These are phyloP conservation scores for Leucophora obtusa DNA, from an alignment of 2,888 invertebrate species.

Conservation along the genomic window DNA sequence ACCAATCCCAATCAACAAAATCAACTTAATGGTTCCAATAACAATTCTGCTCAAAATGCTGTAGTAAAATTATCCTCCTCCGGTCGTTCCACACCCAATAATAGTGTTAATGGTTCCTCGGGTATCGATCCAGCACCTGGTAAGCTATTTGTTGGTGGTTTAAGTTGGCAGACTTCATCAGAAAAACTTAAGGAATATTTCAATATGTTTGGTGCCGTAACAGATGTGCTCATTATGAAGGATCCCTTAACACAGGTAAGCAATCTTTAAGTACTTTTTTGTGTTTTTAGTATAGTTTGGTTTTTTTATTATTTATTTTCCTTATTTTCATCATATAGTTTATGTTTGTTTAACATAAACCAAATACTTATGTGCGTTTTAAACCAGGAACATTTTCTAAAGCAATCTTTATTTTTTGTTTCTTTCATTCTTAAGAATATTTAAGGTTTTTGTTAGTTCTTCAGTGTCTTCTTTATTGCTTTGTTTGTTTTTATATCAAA, in stretches of 20 bases:
- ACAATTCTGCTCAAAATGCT: constrained; percentile 19
- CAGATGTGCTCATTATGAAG: constrained; percentile 95
- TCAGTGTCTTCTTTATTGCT: constrained; percentile 15
- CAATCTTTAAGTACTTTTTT: constrained; percentile 23
- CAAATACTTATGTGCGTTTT: constrained; percentile 3
- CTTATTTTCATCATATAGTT: constrained; percentile 32
- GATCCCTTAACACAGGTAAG: constrained; percentile 94
- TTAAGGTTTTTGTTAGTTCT: constrained; percentile 37
- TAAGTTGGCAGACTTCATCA: constrained; percentile 95
- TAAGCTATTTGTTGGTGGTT: constrained; percentile 93
- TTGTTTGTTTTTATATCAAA: constrained; percentile 18
- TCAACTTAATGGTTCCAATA: constrained; percentile 51
- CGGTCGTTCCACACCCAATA: constrained; percentile 87
- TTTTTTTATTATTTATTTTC: constrained; percentile 16
- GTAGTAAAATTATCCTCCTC: constrained; percentile 82
- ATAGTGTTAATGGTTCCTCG: constrained; percentile 77
- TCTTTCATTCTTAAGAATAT: constrained; percentile 38
- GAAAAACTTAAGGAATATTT: constrained; percentile 96
- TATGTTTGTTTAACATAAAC: constrained; percentile 33
- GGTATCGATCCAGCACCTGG: constrained; percentile 87
- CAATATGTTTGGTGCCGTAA: constrained; percentile 93
- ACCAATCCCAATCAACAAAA: constrained; percentile 42
- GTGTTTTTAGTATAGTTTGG: not conserved
- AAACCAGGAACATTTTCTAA: constrained; percentile 22
- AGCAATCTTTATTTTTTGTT: constrained; percentile 44